Percentiles rank a stretch among this genome's conserved stretches.
Evolutionary conservation across 2,888 invertebrate species (phyloP).

Genomic region (Tortricodes alternella): DNA sequence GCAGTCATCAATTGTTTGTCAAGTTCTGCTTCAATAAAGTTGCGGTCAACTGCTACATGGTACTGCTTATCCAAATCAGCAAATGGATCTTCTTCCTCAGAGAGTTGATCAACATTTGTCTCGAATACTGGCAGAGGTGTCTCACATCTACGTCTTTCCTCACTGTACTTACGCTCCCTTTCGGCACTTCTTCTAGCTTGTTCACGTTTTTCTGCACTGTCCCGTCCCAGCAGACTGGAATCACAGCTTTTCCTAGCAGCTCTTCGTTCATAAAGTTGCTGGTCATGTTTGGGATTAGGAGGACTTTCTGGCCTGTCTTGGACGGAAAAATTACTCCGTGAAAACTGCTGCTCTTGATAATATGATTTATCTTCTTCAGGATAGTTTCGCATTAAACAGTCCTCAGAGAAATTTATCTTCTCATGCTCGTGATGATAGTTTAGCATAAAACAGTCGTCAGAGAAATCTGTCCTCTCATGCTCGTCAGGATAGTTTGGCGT

Average conservation of each 20-base stretch:
- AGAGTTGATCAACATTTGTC: conserved; percentile 52
- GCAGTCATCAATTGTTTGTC: conserved; percentile 18
- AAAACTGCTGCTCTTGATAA: conserved; percentile 11
- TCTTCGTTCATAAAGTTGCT: conserved; percentile 54
- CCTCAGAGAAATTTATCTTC: conserved; percentile 1
- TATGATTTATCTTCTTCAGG: conserved; percentile 5
- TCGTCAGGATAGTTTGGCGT: background rate
- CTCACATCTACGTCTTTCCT: conserved; percentile 36
- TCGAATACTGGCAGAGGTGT: conserved; percentile 57
- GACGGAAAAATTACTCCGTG: background rate
- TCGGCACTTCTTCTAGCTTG: conserved; percentile 35
- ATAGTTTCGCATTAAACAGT: background rate
- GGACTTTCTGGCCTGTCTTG: conserved; percentile 19
- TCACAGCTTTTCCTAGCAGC: conserved; percentile 40
- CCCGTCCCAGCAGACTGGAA: conserved; percentile 37
- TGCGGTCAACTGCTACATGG: conserved; percentile 75
- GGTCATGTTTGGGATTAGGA: conserved; percentile 33
- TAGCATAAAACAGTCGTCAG: background rate
- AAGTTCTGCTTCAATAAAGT: conserved; percentile 59
- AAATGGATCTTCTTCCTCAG: conserved; percentile 72
- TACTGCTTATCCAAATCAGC: conserved; percentile 74
- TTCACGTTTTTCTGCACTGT: conserved; percentile 37
- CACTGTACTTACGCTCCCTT: conserved; percentile 33
- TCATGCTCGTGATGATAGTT: background rate
- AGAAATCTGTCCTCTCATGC: conserved; percentile 1